Conservation (phyloP, 2,888 invertebrate species). For the Synergus japonicus region DNA sequence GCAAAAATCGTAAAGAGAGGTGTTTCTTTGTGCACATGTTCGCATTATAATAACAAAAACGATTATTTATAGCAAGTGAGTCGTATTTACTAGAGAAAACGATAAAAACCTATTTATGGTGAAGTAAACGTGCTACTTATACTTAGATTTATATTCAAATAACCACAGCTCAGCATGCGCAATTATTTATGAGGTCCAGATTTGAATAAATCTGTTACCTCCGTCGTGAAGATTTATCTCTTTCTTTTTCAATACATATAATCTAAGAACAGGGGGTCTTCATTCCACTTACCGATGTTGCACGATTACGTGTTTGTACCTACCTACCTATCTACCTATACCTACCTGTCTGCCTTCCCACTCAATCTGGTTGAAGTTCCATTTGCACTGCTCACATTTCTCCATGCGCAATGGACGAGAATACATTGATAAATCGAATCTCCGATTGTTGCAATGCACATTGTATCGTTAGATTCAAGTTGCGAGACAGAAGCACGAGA, state of each 20-base stretch:
- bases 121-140: slow-evolving; percentile 32
- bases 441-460: not conserved
- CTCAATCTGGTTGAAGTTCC: slow-evolving; percentile 15
- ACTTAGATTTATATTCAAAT: slow-evolving; percentile 37
- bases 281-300: slow-evolving; percentile 24
- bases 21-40: not conserved
- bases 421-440: slow-evolving; percentile 36
- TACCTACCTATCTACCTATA: not conserved
- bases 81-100: slow-evolving; percentile 9
- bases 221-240: slow-evolving; percentile 17
- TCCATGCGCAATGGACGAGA: slow-evolving; percentile 36
- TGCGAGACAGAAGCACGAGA: slow-evolving; percentile 32
- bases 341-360: not conserved
- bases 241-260: slow-evolving; percentile 4
- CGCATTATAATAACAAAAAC: not conserved
- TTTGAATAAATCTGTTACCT: slow-evolving; percentile 38
- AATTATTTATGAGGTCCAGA: slow-evolving; percentile 33
- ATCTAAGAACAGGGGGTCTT: slow-evolving; percentile 9
- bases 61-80: slow-evolving; percentile 19
- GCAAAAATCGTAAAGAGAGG: not conserved
- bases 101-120: slow-evolving; percentile 37
- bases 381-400: not conserved
- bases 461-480: slow-evolving; percentile 6
- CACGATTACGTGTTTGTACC: slow-evolving; percentile 26
- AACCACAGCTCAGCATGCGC: slow-evolving; percentile 24